Conservation (phyloP, 2,888 invertebrate genomes). For the Hecatera dysodea region DNA sequence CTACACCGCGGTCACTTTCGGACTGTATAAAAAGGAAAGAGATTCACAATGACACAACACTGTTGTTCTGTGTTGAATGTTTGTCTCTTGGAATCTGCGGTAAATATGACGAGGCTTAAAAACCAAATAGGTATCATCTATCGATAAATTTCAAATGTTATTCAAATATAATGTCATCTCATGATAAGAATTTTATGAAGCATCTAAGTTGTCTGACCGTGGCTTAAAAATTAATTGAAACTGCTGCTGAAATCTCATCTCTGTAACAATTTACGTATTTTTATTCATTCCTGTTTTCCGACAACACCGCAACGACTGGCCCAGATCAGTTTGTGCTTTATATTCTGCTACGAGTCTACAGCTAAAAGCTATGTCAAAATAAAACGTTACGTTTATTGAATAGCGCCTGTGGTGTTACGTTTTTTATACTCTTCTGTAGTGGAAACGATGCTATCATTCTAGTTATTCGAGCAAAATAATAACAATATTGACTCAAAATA, state of each 20-base stretch:
- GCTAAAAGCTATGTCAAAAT: neutral
- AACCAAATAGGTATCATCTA: neutral
- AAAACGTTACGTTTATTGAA: neutral
- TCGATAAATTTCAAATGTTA: too few species aligned
- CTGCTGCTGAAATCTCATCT: too few species aligned
- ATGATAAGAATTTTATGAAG: too few species aligned
- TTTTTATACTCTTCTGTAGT: neutral
- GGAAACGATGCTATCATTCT: neutral
- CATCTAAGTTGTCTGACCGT: too few species aligned
- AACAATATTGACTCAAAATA: too few species aligned
- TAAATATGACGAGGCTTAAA: neutral
- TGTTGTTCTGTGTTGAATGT: neutral
- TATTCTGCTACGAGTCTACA: neutral
- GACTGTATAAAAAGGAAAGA: neutral
- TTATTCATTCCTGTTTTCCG: too few species aligned
- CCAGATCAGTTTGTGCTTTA: neutral
- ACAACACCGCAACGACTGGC: too few species aligned
- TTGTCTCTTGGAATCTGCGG: neutral
- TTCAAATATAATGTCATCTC: too few species aligned
- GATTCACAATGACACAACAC: neutral
- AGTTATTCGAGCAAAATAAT: too few species aligned
- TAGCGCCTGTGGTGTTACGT: constrained; percentile 1
- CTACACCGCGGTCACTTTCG: neutral
- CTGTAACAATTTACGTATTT: too few species aligned
- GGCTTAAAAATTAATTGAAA: too few species aligned